phyloP scores from a whole-genome alignment of 1,140 invertebrate species.

The Hyles vespertilio region DNA sequence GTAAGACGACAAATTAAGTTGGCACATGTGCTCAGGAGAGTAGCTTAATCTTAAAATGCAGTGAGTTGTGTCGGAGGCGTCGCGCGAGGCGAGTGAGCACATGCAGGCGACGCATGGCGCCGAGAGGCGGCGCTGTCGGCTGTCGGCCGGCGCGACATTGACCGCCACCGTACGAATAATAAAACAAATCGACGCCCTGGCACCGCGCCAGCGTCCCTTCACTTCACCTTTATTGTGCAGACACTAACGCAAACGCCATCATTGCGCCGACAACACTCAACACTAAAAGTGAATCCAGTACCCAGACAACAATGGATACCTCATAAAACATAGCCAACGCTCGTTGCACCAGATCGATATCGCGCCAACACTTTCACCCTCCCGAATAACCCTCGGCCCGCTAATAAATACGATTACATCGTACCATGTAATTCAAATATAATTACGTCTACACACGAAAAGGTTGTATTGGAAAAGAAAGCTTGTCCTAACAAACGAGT shows the following conservation, averaged over 20 bases:
- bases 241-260: constrained; percentile 26
- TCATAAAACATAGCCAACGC: constrained; percentile 13
- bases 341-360: constrained; percentile 24
- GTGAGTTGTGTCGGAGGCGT: constrained; percentile 43
- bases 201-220: constrained; percentile 60
- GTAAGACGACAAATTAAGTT: not conserved
- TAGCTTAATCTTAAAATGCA: not conserved
- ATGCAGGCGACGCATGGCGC: constrained; percentile 50
- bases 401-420: not conserved
- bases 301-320: constrained; percentile 24
- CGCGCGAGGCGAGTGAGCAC: constrained; percentile 35
- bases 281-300: constrained; percentile 28
- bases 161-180: constrained; percentile 67
- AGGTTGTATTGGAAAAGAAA: constrained; percentile 18
- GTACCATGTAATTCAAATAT: not conserved
- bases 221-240: constrained; percentile 47
- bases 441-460: not conserved
- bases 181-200: constrained; percentile 64
- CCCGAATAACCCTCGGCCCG: constrained; percentile 15
- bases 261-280: constrained; percentile 21
- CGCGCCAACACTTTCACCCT: constrained; percentile 28
- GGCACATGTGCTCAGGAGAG: not conserved
- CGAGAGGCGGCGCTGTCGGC: constrained; percentile 14
- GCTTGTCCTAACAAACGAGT: constrained; percentile 3
- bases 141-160: constrained; percentile 60